Conservation (phyloP, 2,888 invertebrate species). For the Oscheius sp. region DNA sequence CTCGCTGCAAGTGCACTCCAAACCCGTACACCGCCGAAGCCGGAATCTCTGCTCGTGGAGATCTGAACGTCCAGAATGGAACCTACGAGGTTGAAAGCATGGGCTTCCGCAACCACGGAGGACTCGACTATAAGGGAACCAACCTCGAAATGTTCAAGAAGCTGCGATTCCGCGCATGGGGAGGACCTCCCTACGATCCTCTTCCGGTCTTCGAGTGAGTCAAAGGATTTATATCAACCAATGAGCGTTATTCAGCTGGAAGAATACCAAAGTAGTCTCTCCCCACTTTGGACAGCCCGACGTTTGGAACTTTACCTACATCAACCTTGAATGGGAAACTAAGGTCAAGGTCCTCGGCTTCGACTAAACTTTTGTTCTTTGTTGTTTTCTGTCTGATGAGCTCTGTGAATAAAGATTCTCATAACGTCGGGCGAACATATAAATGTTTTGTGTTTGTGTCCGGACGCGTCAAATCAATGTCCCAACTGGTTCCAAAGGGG, state of each 20-base stretch:
- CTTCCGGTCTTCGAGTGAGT: conserved; percentile 80
- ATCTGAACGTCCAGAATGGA: conserved; percentile 81
- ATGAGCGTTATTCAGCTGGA: conserved; percentile 78
- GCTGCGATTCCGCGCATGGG: conserved; percentile 78
- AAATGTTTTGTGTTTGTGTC: conserved; percentile 9
- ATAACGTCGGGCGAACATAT: neutral
- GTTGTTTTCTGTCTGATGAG: conserved; percentile 4
- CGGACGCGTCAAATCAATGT: conserved; percentile 15
- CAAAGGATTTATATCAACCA: conserved; percentile 10
- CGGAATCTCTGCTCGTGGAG: conserved; percentile 81
- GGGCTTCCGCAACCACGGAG: conserved; percentile 82
- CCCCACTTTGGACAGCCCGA: conserved; percentile 83
- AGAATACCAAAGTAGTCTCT: conserved; percentile 78
- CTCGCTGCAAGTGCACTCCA: conserved; percentile 78
- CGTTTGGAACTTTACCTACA: conserved; percentile 81
- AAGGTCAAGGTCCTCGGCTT: conserved; percentile 42
- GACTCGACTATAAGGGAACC: conserved; percentile 80
- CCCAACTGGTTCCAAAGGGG: conserved; percentile 12
- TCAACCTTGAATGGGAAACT: conserved; percentile 73
- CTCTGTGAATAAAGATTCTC: neutral
- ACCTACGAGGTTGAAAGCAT: conserved; percentile 81
- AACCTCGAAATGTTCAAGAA: conserved; percentile 70
- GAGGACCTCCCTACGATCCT: conserved; percentile 79
- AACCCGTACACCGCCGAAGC: conserved; percentile 82
- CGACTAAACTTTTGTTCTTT: conserved; percentile 9